Conservation (phyloP, 2,113 vertebrate genomes). For the Oxygymnocypris stewartii region DNA sequence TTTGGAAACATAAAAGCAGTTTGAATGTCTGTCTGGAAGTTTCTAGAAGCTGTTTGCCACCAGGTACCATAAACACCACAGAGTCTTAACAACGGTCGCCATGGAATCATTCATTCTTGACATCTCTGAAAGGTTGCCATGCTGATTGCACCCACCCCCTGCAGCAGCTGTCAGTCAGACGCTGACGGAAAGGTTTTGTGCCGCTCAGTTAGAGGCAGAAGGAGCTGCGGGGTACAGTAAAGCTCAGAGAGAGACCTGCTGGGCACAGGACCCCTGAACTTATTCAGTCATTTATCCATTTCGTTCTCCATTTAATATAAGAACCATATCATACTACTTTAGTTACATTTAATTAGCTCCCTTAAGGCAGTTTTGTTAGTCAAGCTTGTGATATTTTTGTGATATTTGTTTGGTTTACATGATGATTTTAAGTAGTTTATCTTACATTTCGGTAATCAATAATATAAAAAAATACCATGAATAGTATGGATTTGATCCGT, state of each 20-base stretch:
- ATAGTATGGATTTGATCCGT: too few relatives aligned
- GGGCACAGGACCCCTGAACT: constrained; percentile 1
- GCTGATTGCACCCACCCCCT: neutral
- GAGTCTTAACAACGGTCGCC: neutral
- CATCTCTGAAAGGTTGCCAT: neutral
- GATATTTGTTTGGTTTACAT: neutral
- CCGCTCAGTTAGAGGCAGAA: neutral
- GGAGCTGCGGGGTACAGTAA: neutral
- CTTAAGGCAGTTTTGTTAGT: neutral
- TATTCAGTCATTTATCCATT: neutral
- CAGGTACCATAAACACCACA: neutral
- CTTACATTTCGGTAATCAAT: too few relatives aligned
- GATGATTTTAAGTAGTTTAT: too few relatives aligned
- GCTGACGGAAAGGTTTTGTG: neutral
- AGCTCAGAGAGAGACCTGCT: neutral
- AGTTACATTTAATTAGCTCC: neutral
- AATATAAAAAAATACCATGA: too few relatives aligned
- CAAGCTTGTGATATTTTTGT: neutral
- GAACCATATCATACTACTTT: neutral
- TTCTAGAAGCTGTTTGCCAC: neutral
- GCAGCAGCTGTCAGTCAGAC: constrained; percentile 38
- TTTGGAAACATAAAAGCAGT: neutral
- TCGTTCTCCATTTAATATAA: neutral
- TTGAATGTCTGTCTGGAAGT: constrained; percentile 7
- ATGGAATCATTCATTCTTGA: constrained; percentile 32